Percentiles rank a stretch among this genome's conserved stretches.
Conservation (phyloP, 1,140 invertebrate species). For the Scylla paramamosain region DNA sequence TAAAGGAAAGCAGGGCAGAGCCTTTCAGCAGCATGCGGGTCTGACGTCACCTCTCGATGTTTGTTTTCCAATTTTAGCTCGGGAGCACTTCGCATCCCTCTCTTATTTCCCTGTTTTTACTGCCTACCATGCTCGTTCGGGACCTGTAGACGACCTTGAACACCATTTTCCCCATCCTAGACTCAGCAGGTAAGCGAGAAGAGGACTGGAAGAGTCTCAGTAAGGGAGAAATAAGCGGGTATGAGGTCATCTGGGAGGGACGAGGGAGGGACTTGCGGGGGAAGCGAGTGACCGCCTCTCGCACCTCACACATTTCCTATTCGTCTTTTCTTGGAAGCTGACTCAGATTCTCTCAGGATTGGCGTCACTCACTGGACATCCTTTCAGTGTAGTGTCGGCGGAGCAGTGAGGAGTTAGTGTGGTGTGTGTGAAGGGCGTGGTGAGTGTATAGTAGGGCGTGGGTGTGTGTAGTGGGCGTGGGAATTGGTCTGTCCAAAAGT, state of each 20-base stretch:
- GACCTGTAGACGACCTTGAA: neutral
- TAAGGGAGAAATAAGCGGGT: neutral
- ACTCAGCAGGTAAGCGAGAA: conserved; percentile 9
- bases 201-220: neutral
- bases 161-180: neutral
- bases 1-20: too few species aligned
- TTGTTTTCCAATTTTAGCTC: conserved; percentile 64
- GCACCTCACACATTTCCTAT: neutral
- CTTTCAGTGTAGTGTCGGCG: neutral
- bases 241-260: neutral
- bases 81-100: neutral
- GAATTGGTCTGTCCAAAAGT: neutral
- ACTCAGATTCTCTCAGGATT: neutral
- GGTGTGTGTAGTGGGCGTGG: neutral
- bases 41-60: conserved; percentile 48
- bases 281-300: neutral
- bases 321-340: conserved; percentile 30
- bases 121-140: neutral
- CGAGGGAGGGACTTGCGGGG: neutral
- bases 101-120: neutral
- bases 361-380: neutral
- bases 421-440: neutral
- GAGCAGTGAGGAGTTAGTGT: neutral
- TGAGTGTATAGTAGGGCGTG: neutral
- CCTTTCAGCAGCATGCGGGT: neutral